Percentiles rank a stretch among this genome's conserved stretches.
phyloP scores from a whole-genome alignment of 2,888 invertebrate genomes.

The Nasonovia ribisnigri region DNA sequence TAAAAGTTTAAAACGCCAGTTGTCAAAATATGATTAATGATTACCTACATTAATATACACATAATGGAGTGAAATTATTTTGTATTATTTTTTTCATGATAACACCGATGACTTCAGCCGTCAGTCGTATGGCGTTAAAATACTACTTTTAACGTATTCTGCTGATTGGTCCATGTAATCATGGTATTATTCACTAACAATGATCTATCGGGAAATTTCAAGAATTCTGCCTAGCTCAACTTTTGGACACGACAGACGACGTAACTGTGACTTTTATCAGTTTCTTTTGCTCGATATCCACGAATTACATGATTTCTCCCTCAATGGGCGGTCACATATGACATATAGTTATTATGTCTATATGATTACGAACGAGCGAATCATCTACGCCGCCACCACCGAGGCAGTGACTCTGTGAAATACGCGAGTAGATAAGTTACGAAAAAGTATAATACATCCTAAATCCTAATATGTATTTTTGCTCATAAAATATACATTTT shows the following conservation, averaged over 20 bases:
- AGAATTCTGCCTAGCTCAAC: not conserved
- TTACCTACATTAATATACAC: too few species aligned
- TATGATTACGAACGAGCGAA: not conserved
- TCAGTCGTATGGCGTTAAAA: not conserved
- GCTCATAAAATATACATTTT: not conserved
- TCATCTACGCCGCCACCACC: not conserved
- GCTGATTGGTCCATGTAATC: not conserved
- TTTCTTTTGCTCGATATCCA: not conserved
- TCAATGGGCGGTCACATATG: not conserved
- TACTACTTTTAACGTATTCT: not conserved
- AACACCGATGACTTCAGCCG: not conserved
- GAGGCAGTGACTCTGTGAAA: not conserved
- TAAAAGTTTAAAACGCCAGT: too few species aligned
- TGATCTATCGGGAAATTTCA: not conserved
- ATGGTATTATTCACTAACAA: not conserved
- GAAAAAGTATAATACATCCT: not conserved
- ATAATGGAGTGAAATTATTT: not conserved
- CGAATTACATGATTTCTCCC: not conserved
- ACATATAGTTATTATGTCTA: not conserved
- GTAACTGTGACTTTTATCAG: not conserved
- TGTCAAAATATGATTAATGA: too few species aligned
- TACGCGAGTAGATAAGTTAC: not conserved
- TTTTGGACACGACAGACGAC: not conserved
- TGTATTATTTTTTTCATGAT: not conserved
- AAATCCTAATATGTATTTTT: not conserved